A percentile compares a stretch with the other conserved stretches of the same genome.
Evolutionary conservation across 2,888 invertebrate genomes (phyloP).

Genomic region (Tinea pellionella): DNA sequence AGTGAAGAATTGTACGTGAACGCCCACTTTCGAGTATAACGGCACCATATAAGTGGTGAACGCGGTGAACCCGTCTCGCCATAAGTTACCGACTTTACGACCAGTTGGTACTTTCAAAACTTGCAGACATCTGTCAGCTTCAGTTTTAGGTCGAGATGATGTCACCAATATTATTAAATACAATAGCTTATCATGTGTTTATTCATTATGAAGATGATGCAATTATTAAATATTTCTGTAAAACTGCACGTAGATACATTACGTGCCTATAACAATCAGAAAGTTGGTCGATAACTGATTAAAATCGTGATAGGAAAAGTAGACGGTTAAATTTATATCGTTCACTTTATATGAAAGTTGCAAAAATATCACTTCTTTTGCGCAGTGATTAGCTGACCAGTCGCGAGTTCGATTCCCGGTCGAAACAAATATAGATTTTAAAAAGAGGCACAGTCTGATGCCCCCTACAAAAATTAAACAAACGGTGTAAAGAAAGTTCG

Average conservation of each 20-base stretch:
- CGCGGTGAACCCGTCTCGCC: neutral
- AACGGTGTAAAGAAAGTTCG: too few species aligned
- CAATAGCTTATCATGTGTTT: too few species aligned
- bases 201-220: neutral
- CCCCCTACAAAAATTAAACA: too few species aligned
- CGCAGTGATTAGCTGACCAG: too few species aligned
- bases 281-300: conserved; percentile 1
- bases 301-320: neutral
- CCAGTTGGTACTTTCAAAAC: neutral
- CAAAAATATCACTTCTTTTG: too few species aligned
- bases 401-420: too few species aligned
- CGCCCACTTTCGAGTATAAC: neutral
- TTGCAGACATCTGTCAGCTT: neutral
- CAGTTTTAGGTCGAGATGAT: neutral
- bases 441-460: too few species aligned
- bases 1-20: neutral
- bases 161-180: neutral
- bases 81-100: neutral
- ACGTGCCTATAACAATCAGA: neutral
- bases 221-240: neutral
- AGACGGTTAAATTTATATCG: neutral
- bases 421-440: too few species aligned
- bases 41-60: conserved; percentile 7
- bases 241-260: neutral
- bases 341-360: too few species aligned